Evolutionary conservation across 2,888 invertebrate species (phyloP).

Genomic region (Cantharis rustica): DNA sequence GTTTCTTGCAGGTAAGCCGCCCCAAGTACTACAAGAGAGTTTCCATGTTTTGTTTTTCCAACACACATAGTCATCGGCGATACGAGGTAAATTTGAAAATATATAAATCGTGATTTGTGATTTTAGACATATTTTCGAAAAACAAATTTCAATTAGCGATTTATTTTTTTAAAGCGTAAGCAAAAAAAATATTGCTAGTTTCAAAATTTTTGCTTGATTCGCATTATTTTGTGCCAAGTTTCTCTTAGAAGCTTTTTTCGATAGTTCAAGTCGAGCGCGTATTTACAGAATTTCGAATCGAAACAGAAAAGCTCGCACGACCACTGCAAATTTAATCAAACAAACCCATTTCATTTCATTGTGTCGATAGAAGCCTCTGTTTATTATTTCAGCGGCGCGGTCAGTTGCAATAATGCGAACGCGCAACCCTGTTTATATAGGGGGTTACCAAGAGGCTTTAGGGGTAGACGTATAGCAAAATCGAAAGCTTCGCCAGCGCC

Average conservation of each 20-base stretch:
- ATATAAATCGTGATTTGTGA: not conserved
- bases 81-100: not conserved
- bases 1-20: not conserved
- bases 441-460: constrained; percentile 21
- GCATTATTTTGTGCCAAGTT: not conserved
- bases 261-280: constrained; percentile 1
- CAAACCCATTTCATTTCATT: constrained; percentile 38
- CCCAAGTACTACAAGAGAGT: not conserved
- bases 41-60: not conserved
- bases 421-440: constrained; percentile 32
- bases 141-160: not conserved
- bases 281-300: constrained; percentile 28
- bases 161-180: not conserved
- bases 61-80: no score
- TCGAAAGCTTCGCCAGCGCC: constrained; percentile 1
- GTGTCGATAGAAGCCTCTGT: constrained; percentile 36
- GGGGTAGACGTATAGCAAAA: constrained; percentile 16
- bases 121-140: not conserved
- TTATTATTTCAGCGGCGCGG: constrained; percentile 42
- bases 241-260: not conserved
- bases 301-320: constrained; percentile 30
- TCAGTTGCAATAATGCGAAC: constrained; percentile 36
- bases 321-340: constrained; percentile 38
- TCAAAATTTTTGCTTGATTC: not conserved
- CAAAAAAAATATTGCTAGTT: not conserved